Evolutionary conservation across 1,140 invertebrate species (phyloP).

Genomic region (Cotesia typhae): DNA sequence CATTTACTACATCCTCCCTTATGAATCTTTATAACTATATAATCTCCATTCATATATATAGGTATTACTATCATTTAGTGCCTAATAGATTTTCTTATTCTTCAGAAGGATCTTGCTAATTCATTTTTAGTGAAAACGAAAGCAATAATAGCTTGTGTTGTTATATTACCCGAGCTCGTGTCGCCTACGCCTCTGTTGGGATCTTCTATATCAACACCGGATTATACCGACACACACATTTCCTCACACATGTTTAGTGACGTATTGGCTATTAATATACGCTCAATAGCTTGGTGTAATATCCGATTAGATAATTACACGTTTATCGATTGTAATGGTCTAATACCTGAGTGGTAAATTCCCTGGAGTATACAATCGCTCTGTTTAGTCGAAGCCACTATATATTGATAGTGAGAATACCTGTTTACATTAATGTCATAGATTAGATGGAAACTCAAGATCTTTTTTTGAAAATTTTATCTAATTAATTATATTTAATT

Average conservation of each 20-base stretch:
- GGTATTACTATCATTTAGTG: neutral
- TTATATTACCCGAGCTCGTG: constrained; percentile 2
- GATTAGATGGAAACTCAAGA: no score
- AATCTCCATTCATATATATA: neutral
- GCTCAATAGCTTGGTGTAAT: constrained; percentile 2
- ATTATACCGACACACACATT: neutral
- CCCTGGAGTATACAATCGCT: neutral
- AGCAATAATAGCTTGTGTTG: constrained; percentile 28
- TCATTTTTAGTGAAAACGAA: constrained; percentile 29
- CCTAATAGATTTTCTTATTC: constrained; percentile 28
- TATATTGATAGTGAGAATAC: neutral
- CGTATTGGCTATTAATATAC: constrained; percentile 15
- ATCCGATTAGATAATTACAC: constrained; percentile 18
- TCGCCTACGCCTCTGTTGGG: neutral
- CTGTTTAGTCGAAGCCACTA: neutral
- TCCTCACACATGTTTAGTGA: neutral
- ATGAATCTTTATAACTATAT: constrained; percentile 17
- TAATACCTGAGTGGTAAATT: constrained; percentile 1
- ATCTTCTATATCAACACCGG: neutral
- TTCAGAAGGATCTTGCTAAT: constrained; percentile 18
- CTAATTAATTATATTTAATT: no score
- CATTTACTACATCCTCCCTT: constrained; percentile 1
- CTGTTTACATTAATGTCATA: neutral
- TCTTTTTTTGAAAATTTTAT: no score
- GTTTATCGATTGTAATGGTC: constrained; percentile 12